Percentiles rank a stretch among this genome's conserved stretches.
These are phyloP conservation scores for Reticulitermes lucifugus DNA, from an alignment of 2,888 invertebrate genomes.

Conservation along the genomic window DNA sequence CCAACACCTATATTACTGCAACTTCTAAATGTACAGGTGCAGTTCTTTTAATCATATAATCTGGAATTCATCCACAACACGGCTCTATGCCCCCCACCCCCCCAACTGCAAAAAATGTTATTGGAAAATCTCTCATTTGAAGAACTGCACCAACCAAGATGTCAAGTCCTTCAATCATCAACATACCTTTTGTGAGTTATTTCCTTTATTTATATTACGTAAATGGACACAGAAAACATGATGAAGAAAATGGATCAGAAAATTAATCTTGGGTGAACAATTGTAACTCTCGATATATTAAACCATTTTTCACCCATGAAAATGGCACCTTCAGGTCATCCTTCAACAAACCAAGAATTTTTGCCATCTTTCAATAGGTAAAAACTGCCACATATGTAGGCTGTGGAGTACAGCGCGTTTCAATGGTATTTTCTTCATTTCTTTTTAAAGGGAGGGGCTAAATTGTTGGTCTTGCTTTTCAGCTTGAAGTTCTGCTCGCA, in stretches of 20 bases:
- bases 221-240: slow-evolving; percentile 33
- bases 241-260: slow-evolving; percentile 23
- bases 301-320: slow-evolving; percentile 5
- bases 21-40: slow-evolving; percentile 30
- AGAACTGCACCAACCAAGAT: slow-evolving; percentile 14
- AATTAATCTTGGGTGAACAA: slow-evolving; percentile 3
- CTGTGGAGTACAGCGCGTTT: neutral
- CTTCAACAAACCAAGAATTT: too few relatives aligned
- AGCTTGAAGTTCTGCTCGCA: slow-evolving; percentile 33
- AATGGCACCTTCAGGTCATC: neutral
- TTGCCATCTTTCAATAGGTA: neutral
- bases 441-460: slow-evolving; percentile 33
- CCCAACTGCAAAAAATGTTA: slow-evolving; percentile 27
- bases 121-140: slow-evolving; percentile 34
- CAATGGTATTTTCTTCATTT: slow-evolving; percentile 13
- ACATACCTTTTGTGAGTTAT: neutral
- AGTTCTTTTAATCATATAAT: slow-evolving; percentile 34
- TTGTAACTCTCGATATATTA: slow-evolving; percentile 10
- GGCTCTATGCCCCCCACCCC: slow-evolving; percentile 12
- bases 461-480: slow-evolving; percentile 35
- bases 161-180: neutral
- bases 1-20: slow-evolving; percentile 45
- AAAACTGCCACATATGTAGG: slow-evolving; percentile 9
- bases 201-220: neutral
- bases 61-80: slow-evolving; percentile 29